Conservation (phyloP, 1,140 invertebrate species). For the Dendroctonus valens region DNA sequence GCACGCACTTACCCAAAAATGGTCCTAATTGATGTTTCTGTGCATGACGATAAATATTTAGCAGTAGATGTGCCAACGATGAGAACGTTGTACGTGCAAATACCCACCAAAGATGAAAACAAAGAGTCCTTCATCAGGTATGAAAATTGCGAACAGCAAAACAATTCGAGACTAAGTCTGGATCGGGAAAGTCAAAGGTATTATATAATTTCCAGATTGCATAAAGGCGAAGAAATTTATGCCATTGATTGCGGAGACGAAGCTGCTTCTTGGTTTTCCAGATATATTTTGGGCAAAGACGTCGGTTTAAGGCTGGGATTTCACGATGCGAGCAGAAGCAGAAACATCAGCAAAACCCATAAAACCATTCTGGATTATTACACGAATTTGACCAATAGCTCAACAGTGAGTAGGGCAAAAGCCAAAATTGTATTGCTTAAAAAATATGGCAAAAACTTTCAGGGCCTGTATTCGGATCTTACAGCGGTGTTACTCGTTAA, state of each 20-base stretch:
- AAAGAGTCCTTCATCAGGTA: slow-evolving; percentile 34
- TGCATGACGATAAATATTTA: slow-evolving; percentile 45
- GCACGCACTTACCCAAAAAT: slow-evolving; percentile 45
- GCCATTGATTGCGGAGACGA: slow-evolving; percentile 63
- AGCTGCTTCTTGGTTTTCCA: slow-evolving; percentile 60
- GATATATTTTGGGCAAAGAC: slow-evolving; percentile 57
- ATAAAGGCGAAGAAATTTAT: slow-evolving; percentile 48
- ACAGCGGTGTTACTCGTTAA: slow-evolving; percentile 55
- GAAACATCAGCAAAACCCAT: slow-evolving; percentile 40
- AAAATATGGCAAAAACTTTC: slow-evolving; percentile 10
- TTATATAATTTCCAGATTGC: slow-evolving; percentile 19
- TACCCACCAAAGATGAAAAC: slow-evolving; percentile 37
- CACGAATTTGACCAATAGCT: slow-evolving; percentile 36
- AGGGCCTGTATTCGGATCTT: slow-evolving; percentile 44
- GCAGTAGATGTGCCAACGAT: slow-evolving; percentile 46
- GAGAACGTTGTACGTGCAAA: slow-evolving; percentile 45
- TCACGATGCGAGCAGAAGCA: slow-evolving; percentile 52
- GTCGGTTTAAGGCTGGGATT: slow-evolving; percentile 58
- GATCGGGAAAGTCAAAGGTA: neutral
- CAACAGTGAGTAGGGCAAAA: slow-evolving; percentile 31
- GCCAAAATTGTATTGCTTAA: neutral
- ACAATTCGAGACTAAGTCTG: too few relatives aligned
- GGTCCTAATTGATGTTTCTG: slow-evolving; percentile 44
- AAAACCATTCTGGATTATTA: slow-evolving; percentile 39
- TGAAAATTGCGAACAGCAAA: neutral